Base-by-base conservation (phyloP, 2,888 invertebrate genomes). In the Celastrina argiolus region DNA sequence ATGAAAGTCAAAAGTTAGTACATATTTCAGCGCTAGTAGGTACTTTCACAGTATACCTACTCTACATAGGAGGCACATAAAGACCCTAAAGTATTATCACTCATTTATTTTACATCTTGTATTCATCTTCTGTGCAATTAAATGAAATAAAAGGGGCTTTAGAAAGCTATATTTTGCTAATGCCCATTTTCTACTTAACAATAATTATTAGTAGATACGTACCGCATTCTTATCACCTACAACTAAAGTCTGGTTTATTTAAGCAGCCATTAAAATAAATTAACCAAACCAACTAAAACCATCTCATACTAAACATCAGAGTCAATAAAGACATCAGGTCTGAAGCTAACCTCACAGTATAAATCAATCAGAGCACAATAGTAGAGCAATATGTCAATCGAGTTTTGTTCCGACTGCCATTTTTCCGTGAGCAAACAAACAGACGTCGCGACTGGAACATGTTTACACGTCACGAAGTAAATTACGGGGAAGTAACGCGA, bases 321-420 rank as follows among this genome's bases (percentile, higher is more conserved):
- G 16, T 34, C 31, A 26, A 59, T 61, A 61, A 39, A 61, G 39
- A 22, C 39, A 26, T 61, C 39, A 61, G 18, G 14, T 10, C 14
- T 36, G 61, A 36, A 36, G 14, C 61, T 36, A 61, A 18, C 61
- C 61, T 75, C 73, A 70, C 72, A 76, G 77, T 73, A 78, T 79
- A 83, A 83, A 85, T 83, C 83, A 84, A 82, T 84, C 82, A 71
- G 68, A 70, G 74, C 71, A 80, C 81, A 84, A 81, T 83, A 77
- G 79, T 73, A 73, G 76, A 78, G 77, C 83, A 77, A 83, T 85
- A 83, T 84, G 85, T 86, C 88, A 83, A 85, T 88, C 83, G 79
- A 70, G 74, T 78, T 79, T 78, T 74, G 79, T 80, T 79, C 80
- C 76, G 77, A 72, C 80, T 75, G 79, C 79, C 80, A 83, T 87